Evolutionary conservation across 2,113 vertebrate species (phyloP).

Genomic region (Alouatta palliata): DNA sequence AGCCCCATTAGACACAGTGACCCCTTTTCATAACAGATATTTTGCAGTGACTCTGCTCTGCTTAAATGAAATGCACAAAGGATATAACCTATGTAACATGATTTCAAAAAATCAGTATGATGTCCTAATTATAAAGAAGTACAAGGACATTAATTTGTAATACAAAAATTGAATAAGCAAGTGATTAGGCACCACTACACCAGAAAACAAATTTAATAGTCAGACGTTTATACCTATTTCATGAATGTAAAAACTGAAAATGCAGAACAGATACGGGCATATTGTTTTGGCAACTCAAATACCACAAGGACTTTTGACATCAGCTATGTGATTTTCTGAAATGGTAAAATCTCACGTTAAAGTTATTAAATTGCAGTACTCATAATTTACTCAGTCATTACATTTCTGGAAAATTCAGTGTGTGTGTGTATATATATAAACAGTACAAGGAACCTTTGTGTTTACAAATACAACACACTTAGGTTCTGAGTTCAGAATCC

Average conservation of each 20-base stretch:
- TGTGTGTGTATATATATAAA: not conserved
- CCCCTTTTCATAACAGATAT: constrained; percentile 32
- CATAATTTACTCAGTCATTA: constrained; percentile 26
- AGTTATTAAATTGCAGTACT: constrained; percentile 38
- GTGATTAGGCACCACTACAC: not conserved
- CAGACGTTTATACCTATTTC: not conserved
- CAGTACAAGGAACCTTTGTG: not conserved
- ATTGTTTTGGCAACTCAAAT: constrained; percentile 29
- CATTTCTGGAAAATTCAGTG: not conserved
- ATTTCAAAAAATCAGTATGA: not conserved
- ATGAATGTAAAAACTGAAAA: constrained; percentile 44
- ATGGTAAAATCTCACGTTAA: constrained; percentile 36
- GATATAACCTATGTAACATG: not conserved
- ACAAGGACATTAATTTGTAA: not conserved
- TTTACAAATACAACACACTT: constrained; percentile 50
- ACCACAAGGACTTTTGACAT: not conserved
- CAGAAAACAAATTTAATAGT: constrained; percentile 27
- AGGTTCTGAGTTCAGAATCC: not conserved
- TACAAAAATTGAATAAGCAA: constrained; percentile 1
- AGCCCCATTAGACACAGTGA: not conserved
- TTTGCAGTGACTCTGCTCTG: constrained; percentile 17
- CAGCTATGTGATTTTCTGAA: constrained; percentile 33
- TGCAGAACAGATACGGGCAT: not conserved
- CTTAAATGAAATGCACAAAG: constrained; percentile 27
- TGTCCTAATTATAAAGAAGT: not conserved